Evolutionary conservation across 2,888 invertebrate species (phyloP).

Genomic region (Drosophila flavopinicola): DNA sequence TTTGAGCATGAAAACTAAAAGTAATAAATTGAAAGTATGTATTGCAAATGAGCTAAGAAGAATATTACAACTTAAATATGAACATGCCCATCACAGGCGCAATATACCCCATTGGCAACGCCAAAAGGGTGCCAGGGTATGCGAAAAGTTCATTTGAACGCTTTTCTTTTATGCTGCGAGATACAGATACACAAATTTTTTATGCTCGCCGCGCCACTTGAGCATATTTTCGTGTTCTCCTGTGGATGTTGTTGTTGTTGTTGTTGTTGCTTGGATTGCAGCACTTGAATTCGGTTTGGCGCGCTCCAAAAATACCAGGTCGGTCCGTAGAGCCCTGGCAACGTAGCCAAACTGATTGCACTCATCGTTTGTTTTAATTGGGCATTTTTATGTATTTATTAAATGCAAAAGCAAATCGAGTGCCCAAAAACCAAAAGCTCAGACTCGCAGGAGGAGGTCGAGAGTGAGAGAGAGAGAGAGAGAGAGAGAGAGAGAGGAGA

Average conservation of each 20-base stretch:
- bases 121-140: constrained; percentile 11
- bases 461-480: no score
- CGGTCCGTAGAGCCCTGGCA: constrained; percentile 31
- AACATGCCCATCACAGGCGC: no score
- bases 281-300: constrained; percentile 62
- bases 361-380: constrained; percentile 72
- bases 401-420: constrained; percentile 57
- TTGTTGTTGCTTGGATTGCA: constrained; percentile 31
- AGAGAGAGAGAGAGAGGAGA: background rate
- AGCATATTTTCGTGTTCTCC: constrained; percentile 58
- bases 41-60: no score
- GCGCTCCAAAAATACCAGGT: constrained; percentile 51
- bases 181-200: constrained; percentile 70
- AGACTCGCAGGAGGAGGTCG: background rate
- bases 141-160: constrained; percentile 74
- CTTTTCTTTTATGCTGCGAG: constrained; percentile 69
- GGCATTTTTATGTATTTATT: constrained; percentile 67
- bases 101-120: no score
- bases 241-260: constrained; percentile 23
- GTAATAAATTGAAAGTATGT: no score
- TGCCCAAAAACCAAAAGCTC: constrained; percentile 6
- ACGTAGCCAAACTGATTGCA: constrained; percentile 40
- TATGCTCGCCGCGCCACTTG: constrained; percentile 57
- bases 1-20: no score
- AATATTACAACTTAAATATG: no score